Percentiles rank a stretch among this genome's conserved stretches.
These are phyloP conservation scores for Dromaius novaehollandiae DNA, from an alignment of 2,113 vertebrate species.

Conservation along the genomic window DNA sequence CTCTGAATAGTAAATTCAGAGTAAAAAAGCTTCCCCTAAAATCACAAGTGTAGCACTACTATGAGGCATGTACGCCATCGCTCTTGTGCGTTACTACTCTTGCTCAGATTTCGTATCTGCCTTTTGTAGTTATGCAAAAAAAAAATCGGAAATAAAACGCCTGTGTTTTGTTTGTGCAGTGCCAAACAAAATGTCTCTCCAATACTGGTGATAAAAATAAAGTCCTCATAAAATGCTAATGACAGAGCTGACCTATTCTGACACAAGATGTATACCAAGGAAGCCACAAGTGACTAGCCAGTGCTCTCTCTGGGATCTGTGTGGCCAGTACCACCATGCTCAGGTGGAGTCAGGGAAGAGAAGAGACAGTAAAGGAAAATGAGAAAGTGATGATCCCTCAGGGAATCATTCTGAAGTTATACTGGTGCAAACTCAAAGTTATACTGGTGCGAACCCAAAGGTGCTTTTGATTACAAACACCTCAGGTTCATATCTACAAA, in stretches of 20 bases:
- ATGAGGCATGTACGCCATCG: rapidly evolving
- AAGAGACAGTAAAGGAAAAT: neutral
- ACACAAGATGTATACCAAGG: too few relatives aligned
- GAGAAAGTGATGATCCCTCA: neutral
- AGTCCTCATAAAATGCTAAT: neutral
- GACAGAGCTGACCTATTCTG: neutral
- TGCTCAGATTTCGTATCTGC: neutral
- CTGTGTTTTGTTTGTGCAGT: neutral
- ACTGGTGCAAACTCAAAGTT: neutral
- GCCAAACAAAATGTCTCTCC: neutral
- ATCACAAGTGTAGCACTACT: neutral
- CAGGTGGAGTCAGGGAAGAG: neutral
- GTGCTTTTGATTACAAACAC: neutral
- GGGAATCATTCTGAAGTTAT: neutral
- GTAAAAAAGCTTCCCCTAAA: neutral
- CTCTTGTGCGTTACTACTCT: rapidly evolving
- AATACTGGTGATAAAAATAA: neutral
- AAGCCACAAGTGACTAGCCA: neutral
- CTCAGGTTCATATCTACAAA: neutral
- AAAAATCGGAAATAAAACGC: neutral
- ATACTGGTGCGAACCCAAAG: neutral
- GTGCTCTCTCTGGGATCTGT: neutral
- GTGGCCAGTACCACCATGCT: neutral
- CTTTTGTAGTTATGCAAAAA: neutral
- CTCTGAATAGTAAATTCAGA: neutral